Conservation (phyloP, 2,797 vertebrate genomes). For the Typhlichthys eigenmanni region DNA sequence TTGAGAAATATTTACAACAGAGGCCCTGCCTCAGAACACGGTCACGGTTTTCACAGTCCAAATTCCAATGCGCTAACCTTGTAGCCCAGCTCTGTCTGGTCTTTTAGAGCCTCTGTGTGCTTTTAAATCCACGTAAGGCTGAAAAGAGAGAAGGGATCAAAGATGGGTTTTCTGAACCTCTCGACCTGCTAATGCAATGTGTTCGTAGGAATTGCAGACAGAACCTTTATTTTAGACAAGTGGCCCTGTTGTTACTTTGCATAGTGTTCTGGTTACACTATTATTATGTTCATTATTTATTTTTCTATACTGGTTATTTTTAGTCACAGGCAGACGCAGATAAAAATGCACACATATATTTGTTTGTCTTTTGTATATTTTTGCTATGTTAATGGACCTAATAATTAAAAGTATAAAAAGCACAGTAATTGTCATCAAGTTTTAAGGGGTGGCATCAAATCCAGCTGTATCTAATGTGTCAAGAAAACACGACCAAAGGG, state of each 20-base stretch:
- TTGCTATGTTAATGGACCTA: neutral
- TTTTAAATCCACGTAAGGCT: conserved; percentile 27
- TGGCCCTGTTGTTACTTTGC: neutral
- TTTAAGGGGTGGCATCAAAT: conserved; percentile 10
- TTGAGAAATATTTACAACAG: too few species aligned
- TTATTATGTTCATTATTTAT: too few species aligned
- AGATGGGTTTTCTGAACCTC: conserved; percentile 3
- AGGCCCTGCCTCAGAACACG: conserved; percentile 9
- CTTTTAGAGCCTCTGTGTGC: conserved; percentile 22
- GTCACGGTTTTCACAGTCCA: conserved; percentile 18
- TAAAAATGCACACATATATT: neutral
- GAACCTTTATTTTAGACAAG: conserved; percentile 11
- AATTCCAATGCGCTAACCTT: conserved; percentile 40
- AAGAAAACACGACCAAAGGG: too few species aligned
- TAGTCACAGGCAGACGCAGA: neutral
- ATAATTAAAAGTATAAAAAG: neutral
- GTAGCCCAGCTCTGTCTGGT: conserved; percentile 26
- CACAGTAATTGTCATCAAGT: conserved; percentile 11
- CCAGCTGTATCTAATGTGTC: conserved; percentile 1
- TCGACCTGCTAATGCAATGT: neutral
- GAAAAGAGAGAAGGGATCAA: conserved; percentile 16
- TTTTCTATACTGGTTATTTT: too few species aligned
- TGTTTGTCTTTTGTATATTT: neutral
- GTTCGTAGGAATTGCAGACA: conserved; percentile 16
- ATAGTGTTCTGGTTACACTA: too few species aligned